phyloP scores from a whole-genome alignment of 2,113 vertebrate genomes.

The Austrofundulus limnaeus region DNA sequence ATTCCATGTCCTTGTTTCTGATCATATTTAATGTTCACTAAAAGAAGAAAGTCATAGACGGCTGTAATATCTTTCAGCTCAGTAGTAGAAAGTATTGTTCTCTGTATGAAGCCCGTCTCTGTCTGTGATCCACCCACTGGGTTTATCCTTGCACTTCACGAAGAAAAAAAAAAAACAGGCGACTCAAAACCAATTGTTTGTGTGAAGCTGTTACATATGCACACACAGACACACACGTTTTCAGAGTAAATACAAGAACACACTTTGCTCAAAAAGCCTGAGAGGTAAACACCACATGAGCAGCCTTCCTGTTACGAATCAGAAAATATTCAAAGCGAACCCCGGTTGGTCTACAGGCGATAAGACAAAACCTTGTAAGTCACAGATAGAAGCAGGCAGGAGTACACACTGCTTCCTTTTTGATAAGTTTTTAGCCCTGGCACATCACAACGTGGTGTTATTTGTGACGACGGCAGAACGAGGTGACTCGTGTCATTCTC shows the following conservation, averaged over 20 bases:
- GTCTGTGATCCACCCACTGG: conserved; percentile 24
- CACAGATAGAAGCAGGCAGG: conserved; percentile 41
- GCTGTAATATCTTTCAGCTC: not conserved
- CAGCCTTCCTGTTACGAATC: conserved; percentile 28
- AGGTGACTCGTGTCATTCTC: conserved; percentile 16
- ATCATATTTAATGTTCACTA: not conserved
- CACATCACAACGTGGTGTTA: conserved; percentile 12
- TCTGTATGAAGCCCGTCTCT: conserved; percentile 3
- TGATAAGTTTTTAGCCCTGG: conserved; percentile 10
- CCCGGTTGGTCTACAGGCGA: conserved; percentile 41
- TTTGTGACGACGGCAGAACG: conserved; percentile 10
- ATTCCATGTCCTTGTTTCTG: too few species aligned
- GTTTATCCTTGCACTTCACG: conserved; percentile 23
- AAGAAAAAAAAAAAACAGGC: conserved; percentile 18
- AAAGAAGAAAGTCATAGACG: not conserved
- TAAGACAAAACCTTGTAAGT: conserved; percentile 25
- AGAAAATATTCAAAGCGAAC: conserved; percentile 15
- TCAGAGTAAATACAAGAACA: conserved; percentile 31
- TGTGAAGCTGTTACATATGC: conserved; percentile 1
- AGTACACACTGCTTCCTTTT: conserved; percentile 16
- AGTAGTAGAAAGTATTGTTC: conserved; percentile 4
- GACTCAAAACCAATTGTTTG: conserved; percentile 15
- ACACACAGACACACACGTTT: not conserved
- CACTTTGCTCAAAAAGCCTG: conserved; percentile 7
- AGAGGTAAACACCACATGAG: conserved; percentile 39